A percentile compares a stretch with the other conserved stretches of the same genome.
Evolutionary conservation across 2,888 invertebrate genomes (phyloP).

Genomic region (Lutraria lutraria): DNA sequence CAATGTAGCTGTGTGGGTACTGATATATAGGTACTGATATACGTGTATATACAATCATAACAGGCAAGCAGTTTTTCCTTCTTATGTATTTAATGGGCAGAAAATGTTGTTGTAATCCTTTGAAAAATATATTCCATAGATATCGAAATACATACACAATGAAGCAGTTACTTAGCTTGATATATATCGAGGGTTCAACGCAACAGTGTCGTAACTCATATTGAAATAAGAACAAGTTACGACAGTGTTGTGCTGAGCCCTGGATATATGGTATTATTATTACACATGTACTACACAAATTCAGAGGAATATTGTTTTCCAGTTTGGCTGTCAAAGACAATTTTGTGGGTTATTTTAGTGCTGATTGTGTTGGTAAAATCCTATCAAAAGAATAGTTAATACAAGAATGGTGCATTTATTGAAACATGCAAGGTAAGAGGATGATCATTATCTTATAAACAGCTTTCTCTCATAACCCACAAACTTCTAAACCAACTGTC

Average conservation of each 20-base stretch:
- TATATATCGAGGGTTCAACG: too few relatives aligned
- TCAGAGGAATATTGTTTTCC: too few relatives aligned
- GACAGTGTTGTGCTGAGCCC: too few relatives aligned
- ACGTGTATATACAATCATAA: slow-evolving; percentile 10
- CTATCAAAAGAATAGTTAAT: not conserved
- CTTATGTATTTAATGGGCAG: not conserved
- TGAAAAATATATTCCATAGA: not conserved
- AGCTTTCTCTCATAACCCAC: not conserved
- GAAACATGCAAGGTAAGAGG: not conserved
- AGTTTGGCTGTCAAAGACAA: too few relatives aligned
- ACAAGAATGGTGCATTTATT: slow-evolving; percentile 15
- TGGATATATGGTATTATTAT: too few relatives aligned
- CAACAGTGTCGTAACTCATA: too few relatives aligned
- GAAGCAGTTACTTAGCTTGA: too few relatives aligned
- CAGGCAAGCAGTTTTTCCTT: not conserved
- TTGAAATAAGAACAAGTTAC: too few relatives aligned
- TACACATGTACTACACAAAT: too few relatives aligned
- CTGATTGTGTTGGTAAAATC: too few relatives aligned
- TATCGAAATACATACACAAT: not conserved
- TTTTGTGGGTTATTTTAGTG: too few relatives aligned
- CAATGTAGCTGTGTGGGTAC: not conserved
- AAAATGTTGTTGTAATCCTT: slow-evolving; percentile 6
- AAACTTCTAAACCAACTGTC: slow-evolving; percentile 11
- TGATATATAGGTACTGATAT: not conserved
- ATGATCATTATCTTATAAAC: not conserved